Percentiles rank a stretch among this genome's conserved stretches.
phyloP scores from a whole-genome alignment of 2,113 vertebrate species.

The Neotragus moschatus region DNA sequence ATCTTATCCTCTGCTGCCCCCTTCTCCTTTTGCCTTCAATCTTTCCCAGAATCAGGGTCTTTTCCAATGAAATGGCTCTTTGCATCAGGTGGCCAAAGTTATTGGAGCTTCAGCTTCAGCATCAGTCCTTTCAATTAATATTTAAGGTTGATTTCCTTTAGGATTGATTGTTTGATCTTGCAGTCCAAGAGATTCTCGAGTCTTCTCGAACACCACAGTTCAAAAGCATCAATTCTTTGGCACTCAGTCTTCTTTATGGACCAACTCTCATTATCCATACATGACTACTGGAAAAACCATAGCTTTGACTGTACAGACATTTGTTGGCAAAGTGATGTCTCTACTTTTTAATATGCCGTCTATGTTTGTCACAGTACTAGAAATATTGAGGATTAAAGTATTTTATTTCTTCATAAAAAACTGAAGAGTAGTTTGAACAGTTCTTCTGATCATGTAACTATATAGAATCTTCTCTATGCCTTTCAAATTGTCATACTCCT shows the following conservation, averaged over 20 bases:
- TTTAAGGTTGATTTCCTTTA: not conserved
- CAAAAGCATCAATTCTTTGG: not conserved
- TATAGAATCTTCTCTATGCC: not conserved
- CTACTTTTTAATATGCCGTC: not conserved
- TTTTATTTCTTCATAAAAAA: conserved; percentile 3
- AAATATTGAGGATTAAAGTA: not conserved
- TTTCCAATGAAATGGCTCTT: not conserved
- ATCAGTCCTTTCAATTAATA: not conserved
- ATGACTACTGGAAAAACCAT: not conserved
- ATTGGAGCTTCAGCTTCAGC: not conserved
- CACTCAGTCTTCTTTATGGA: not conserved
- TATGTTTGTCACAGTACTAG: not conserved
- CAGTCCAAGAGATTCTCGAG: not conserved
- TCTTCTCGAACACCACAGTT: not conserved
- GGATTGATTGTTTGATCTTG: not conserved
- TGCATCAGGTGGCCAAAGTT: not conserved
- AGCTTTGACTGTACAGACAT: not conserved
- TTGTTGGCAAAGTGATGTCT: not conserved
- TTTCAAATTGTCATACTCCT: not conserved
- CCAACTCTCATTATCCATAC: not conserved
- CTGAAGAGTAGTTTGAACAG: not conserved
- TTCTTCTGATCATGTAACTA: not conserved
- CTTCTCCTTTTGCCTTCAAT: not conserved
- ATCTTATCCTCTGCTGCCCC: not conserved
- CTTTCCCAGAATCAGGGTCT: not conserved